Evolutionary conservation across 2,888 invertebrate species (phyloP).

Genomic region (Ditylenchus weischeri): DNA sequence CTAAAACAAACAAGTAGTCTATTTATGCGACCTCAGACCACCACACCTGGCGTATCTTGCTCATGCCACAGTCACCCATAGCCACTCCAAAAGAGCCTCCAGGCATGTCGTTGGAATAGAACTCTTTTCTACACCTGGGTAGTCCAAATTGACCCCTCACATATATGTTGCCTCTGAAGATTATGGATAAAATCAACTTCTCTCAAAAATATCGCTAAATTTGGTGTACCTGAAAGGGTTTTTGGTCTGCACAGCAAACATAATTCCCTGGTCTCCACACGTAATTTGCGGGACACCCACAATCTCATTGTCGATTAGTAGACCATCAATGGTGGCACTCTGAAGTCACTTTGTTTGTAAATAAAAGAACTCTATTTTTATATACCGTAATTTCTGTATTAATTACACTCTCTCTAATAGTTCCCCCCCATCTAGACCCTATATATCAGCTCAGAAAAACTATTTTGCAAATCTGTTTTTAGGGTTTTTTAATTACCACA

Average conservation of each 20-base stretch:
- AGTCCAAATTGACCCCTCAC: conserved; percentile 48
- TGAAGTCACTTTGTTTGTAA: too few species aligned
- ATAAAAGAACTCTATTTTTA: too few species aligned
- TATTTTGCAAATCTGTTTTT: too few species aligned
- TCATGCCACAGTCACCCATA: conserved; percentile 56
- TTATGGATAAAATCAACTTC: background rate
- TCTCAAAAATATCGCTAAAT: background rate
- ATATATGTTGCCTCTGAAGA: conserved; percentile 53
- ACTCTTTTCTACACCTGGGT: conserved; percentile 45
- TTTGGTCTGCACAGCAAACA: conserved; percentile 21
- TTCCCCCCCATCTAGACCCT: too few species aligned
- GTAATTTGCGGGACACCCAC: conserved; percentile 16
- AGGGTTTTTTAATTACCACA: too few species aligned
- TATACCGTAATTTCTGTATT: too few species aligned
- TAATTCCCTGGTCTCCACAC: conserved; percentile 22
- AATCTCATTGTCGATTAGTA: conserved; percentile 21
- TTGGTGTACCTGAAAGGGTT: conserved; percentile 18
- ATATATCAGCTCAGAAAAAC: too few species aligned
- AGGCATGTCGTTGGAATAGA: conserved; percentile 37
- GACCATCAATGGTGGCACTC: background rate
- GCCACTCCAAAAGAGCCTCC: conserved; percentile 43
- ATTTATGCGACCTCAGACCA: background rate
- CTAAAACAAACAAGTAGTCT: conserved; percentile 26
- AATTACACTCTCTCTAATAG: too few species aligned
- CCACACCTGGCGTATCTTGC: conserved; percentile 42